Base-by-base conservation (phyloP, 2,113 vertebrate genomes). In the Nerophis ophidion region DNA sequence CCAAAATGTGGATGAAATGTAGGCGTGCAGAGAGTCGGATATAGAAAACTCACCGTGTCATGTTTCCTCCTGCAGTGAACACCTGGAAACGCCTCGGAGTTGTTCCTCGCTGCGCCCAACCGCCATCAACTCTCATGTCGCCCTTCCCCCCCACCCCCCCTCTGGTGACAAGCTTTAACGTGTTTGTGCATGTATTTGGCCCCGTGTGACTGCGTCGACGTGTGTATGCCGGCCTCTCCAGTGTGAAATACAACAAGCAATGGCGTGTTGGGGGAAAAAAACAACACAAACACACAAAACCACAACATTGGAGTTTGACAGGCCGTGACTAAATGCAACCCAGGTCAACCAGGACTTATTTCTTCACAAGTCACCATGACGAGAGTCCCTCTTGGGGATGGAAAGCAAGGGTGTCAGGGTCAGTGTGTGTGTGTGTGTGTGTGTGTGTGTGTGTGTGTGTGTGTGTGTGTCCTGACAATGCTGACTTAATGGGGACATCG, bases 81-180 rank as follows among this genome's bases (percentile, higher is more conserved):
- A 72, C 68, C 70, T 79, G 60, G 63, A 76, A 12, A 44, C 11
- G 55, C 81, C 56, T 67, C 58, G 2, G 26, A 81, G 65, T 68
- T 52, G 79, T 77, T 87, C 67, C 64, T 76, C 77, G 78, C 75
- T 54, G 73, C 74, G 26, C 3, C 26, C 1, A 9, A 59, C 66
- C 74, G 68, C 59, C 46, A 70, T 63, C 73, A 57, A 65, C 76
- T 82, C 76, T 47, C 54, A 59, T 70, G 65, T 81, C 78, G 77
- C 74, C 79, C 68, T 70, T 3, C 2, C 26, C 26, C 19, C 19
- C 19, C 19, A 1, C 19, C 19, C 26, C 74, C 62, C 72, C 72
- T 68, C 64, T 61, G 60, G 72, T 56, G 63, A 56, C 69, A 69
- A 69, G 57, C 62, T 52, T 49, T 48, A 59, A 48, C 63, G 36